These are phyloP conservation scores for Cladorhizidae sp. DNA, from an alignment of 37 sponge, comb jelly and placozoan species.

Conservation along the genomic window DNA sequence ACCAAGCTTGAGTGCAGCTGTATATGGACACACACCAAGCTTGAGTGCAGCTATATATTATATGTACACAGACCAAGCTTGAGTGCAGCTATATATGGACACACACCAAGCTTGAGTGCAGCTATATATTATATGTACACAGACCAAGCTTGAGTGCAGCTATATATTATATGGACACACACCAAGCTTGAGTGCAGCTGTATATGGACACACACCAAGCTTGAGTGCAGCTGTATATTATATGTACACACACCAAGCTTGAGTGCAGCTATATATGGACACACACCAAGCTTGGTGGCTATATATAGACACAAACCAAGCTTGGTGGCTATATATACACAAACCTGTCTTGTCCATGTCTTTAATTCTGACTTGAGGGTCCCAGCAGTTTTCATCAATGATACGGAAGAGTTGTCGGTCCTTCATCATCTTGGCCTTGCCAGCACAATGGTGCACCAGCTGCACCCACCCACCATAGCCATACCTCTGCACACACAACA, in stretches of 20 bases:
- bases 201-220: background rate
- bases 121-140: too few species aligned
- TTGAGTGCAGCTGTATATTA: background rate
- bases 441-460: constrained; percentile 89
- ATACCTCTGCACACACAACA: constrained; percentile 50
- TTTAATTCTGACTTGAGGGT: constrained; percentile 62
- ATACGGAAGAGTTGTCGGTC: constrained; percentile 89
- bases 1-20: too few species aligned
- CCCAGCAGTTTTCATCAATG: constrained; percentile 90
- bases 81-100: too few species aligned
- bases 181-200: background rate
- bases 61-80: too few species aligned
- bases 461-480: constrained; percentile 97
- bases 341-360: constrained; percentile 91
- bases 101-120: too few species aligned
- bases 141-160: too few species aligned
- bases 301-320: too few species aligned
- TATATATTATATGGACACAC: background rate
- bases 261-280: too few species aligned
- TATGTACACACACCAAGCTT: too few species aligned
- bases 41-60: too few species aligned
- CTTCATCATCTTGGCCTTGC: constrained; percentile 87
- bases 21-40: too few species aligned
- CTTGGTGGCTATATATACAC: background rate
- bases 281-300: too few species aligned